Base-by-base conservation (phyloP, 30 jellyfish, hydroid and myxozoan genomes). In the Turritopsis rubra region DNA sequence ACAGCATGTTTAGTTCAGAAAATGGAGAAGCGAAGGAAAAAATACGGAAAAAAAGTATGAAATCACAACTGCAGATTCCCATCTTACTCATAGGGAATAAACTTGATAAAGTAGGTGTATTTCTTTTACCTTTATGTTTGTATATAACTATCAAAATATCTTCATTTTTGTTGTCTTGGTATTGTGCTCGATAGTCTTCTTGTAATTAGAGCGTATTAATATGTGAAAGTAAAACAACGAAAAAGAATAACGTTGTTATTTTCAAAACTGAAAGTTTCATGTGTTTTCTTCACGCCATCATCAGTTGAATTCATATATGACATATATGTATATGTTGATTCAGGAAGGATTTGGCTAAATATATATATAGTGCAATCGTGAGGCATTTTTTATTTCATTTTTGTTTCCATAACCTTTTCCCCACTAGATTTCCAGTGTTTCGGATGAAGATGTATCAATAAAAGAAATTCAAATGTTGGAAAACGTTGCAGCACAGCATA, bases 21-120 rank as follows among this genome's bases (percentile, higher is more conserved):
- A 53, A 85, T 29, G 93, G 84, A 60, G 80, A 83, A 13, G 75
- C 54, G 17, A 27, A 24, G n/a, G 52, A 24, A 53, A 82, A 53
- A 28, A 84, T 75, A 70, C 88, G 77, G 24, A 88, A 83, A 53
- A 81, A 85, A 84, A 89, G 93, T 65, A 81, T 89, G 68, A 85
- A 83, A 20, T 85, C 88, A 24, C 88, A 85, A 54, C 75, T 71
- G 78, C 84, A 93, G 52, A 82, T 93, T 28, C 99, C 99, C 7
- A 88, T 93, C 31, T 88, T 93, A n/a, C 91, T 93, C 19, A 87
- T 93, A 73, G 99, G 99, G 65, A 88, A 88, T 88, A 93, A 93
- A 72, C 70, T 88, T 19, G 99, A 93, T 83, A 82, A 93, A 97
- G 99, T 93, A 66, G 41, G 53, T 75, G 28, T 76, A n/a, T n/a